Evolutionary conservation across 2,888 invertebrate genomes (phyloP).

Genomic region (Sarcophaga variegata): DNA sequence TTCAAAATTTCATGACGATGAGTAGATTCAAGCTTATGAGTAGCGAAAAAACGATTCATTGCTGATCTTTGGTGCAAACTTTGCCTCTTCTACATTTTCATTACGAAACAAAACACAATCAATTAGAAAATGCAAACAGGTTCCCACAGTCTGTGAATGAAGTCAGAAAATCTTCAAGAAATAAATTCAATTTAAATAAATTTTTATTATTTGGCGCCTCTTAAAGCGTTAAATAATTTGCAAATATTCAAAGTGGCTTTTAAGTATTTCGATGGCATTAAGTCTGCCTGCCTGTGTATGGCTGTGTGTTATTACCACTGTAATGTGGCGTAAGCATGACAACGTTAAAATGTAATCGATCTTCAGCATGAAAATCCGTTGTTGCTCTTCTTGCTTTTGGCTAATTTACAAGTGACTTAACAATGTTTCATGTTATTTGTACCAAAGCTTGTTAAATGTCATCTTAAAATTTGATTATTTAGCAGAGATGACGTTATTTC

Average conservation of each 20-base stretch:
- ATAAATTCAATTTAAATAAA: background rate
- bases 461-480: constrained; percentile 48
- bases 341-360: constrained; percentile 64
- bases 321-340: constrained; percentile 55
- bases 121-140: no score
- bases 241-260: background rate
- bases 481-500: background rate
- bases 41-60: no score
- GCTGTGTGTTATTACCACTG: background rate
- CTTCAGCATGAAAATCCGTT: constrained; percentile 38
- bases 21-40: no score
- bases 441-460: constrained; percentile 53
- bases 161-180: background rate
- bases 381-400: constrained; percentile 32
- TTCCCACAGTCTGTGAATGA: no score
- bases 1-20: no score
- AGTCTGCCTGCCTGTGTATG: background rate
- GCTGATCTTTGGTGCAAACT: no score
- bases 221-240: background rate
- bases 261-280: background rate
- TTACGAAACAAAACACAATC: no score
- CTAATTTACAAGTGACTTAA: constrained; percentile 42
- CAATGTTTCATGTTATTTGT: background rate
- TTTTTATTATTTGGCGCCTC: background rate
- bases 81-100: no score